Base-by-base conservation (phyloP, 2,797 vertebrate species). In the Rousettus madagascariensis region DNA sequence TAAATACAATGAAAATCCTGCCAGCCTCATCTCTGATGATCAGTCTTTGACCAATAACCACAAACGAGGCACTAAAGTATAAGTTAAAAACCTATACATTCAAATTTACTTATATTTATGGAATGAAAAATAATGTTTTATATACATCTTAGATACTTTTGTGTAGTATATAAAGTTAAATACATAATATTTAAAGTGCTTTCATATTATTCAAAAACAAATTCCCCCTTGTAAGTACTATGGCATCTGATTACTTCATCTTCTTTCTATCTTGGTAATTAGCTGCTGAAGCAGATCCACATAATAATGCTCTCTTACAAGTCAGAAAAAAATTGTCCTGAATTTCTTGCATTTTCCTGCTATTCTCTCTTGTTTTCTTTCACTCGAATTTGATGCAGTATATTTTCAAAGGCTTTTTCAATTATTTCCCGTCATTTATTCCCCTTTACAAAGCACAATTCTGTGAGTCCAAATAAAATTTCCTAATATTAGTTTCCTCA, bases 341-440 rank as follows among this genome's bases (percentile, higher is more conserved):
- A 36, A 65, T 57, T 74, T 90, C 53, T 83, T 66, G 71, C 8
- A 85, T 93, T 79, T 89, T 87, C 36, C 59, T 83, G 36, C 51
- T 90, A 38, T 59, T 92, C 30, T 88, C 66, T 80, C 5, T 69
- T 93, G 57, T 46, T 89, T 88, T 57, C 55, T 91, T 65, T 93
- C 75, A 85, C 33, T 75, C 83, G 33, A 65, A 83, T 86, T 95
- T 57, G 38, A 61, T 6, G 19, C 49, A 87, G 49, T 65, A 77
- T 28, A 80, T 65, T 96, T 87, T 89, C 82, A 66, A 92, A 96
- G 28, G 2, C 61, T 36, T 80, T 90, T 92, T n/a, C 24, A 79
- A 85, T 63, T 43, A 59, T 78, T 84, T 75, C 19, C 24, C 19
- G 33, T 91, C 16, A 84, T 86, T 63, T 30, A 63, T 84, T 84